Evolutionary conservation across 2,888 invertebrate genomes (phyloP), one percentile per base, ranked within the genome.

Genomic region (Polymixis lichenea): DNA sequence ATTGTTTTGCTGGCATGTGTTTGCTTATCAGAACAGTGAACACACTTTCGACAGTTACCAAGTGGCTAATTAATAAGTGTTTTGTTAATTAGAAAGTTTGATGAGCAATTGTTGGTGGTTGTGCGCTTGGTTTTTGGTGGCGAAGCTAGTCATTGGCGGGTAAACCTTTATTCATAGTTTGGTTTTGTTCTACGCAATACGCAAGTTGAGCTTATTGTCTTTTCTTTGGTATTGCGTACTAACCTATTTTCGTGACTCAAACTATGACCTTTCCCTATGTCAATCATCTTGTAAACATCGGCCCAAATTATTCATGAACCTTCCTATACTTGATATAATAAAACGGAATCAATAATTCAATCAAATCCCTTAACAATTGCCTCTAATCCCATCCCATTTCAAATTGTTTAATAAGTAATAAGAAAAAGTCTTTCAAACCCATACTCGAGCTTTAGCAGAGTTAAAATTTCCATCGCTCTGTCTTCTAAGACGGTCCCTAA

Each of bases 391-490:
- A 71, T 74, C 73, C 60, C 64, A 80, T 71, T 72, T 76, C 32
- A 75, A 84, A 87, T 80, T 76, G 66, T 70, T 78, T 88, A 78
- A 75, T 79, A 87, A 85, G 75, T 82, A 82, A 79, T 73, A 72
- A 77, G 51, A 77, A 70, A 79, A 77, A 68, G 58, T 82, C 72
- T 79, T n/a, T 65, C 25, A 72, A 72, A 70, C 61, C 73, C 58
- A 74, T 78, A 71, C 51, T 76, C 61, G 7, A 73, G 71, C 68
- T 78, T 77, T 46, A 70, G 51, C 62, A 55, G 80, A 79, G 84
- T 85, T 82, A 81, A 80, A 82, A 85, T 88, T 77, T 78, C 75
- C 75, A 77, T 79, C 71, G 28, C 72, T 78, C 80, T 68, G 77
- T 84, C 73, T 66, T 60, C 65, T 61, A 72, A 67, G 83, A 62